Base-by-base conservation (phyloP, 1,140 invertebrate species). In the Carcinoscorpius rotundicauda region DNA sequence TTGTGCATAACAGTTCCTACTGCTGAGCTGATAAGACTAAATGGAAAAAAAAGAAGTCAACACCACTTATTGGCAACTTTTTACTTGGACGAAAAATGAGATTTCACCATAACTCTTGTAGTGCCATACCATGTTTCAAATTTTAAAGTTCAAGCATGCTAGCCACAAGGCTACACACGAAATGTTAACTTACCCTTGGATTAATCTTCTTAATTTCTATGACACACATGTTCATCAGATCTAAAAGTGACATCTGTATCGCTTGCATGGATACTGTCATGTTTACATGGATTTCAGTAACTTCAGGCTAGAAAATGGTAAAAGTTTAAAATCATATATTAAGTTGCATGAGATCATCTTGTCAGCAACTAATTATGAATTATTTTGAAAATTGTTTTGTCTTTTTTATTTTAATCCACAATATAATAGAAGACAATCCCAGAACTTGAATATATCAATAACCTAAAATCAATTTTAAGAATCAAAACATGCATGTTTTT, bases 201-300 rank as follows among this genome's bases (percentile, higher is more conserved):
- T 72, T 73, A 5, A 68, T 64, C 50, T 71, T 69, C 11, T 66
- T 68, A 5, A 73, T 61, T 66, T 81, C 80, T 70, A 92, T 92
- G 2, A 95, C 84, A 68, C 88, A 86, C 64, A 86, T 86, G 76
- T 92, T 91, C 79, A 97, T 95, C 51, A 97, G 83, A 76, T 97
- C 93, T 51, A 97, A 77, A 4, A 97, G 78, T 65, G 89, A 84
- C 6, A 85, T 86, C 80, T 98, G 94, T 69, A 97, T 90, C 58
- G 85, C 82, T 53, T 81, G 79, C 85, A 93, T 92, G 69, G 85
- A 83, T 29, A 82, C 73, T 48, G 88, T 89, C 61, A 97, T 80
- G 48, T 87, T 84, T 5, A 96, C 81, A 75, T 95, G 90, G 6
- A 98, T 76, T 79, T 98, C 95, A 63, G 92, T 82, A 1, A 97